Evolutionary conservation across 2,797 vertebrate species (phyloP).

Genomic region (Thamnophis elegans): DNA sequence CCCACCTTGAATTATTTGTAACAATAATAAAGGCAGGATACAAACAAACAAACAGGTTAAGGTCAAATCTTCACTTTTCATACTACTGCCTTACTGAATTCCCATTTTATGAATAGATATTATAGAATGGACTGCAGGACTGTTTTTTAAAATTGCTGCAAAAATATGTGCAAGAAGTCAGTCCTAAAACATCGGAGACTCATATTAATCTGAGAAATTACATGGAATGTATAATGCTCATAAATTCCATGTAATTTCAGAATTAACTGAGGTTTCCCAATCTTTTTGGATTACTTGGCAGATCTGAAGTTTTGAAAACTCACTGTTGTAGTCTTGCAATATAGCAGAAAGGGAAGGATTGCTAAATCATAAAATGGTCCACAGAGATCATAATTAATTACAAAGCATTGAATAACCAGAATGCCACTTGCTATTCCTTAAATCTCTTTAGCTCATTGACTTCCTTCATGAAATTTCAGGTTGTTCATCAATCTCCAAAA

Average conservation of each 20-base stretch:
- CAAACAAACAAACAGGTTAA: neutral
- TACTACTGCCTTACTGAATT: neutral
- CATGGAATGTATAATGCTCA: neutral
- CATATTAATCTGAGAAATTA: neutral
- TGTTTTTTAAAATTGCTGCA: neutral
- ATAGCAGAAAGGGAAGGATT: neutral
- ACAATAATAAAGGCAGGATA: neutral
- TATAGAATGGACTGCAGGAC: neutral
- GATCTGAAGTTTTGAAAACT: neutral
- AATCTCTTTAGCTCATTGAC: neutral
- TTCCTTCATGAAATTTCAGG: neutral
- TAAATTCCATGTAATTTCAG: neutral
- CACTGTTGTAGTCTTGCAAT: neutral
- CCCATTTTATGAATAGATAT: neutral
- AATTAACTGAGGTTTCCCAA: neutral
- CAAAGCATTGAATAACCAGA: neutral
- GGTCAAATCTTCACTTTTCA: constrained; percentile 1
- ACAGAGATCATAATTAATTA: neutral
- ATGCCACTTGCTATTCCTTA: neutral
- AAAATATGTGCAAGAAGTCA: neutral
- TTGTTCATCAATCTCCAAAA: neutral
- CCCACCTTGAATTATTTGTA: neutral
- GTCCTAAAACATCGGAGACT: neutral
- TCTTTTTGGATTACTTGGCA: neutral
- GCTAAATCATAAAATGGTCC: neutral